These are phyloP conservation scores for Gambusia yucatana DNA, from an alignment of 2,797 vertebrate species.

Conservation along the genomic window DNA sequence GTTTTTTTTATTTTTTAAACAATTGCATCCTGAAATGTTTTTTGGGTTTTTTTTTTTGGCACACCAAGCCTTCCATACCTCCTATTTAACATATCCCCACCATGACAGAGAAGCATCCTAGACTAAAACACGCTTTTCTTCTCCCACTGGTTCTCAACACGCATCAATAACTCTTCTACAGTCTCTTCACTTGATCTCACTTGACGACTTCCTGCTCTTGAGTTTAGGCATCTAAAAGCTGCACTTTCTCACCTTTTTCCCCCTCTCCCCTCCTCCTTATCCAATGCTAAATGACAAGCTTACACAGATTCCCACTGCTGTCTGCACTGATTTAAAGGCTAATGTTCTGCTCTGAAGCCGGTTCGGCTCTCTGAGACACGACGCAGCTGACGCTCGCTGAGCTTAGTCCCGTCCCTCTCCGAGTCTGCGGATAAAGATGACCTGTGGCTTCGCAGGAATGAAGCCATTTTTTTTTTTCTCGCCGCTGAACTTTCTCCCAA, in stretches of 20 bases:
- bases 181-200: constrained; percentile 10
- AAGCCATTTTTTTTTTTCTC: constrained; percentile 8
- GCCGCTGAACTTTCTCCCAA: not conserved
- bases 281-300: constrained; percentile 2
- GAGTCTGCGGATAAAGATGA: constrained; percentile 13
- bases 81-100: not conserved
- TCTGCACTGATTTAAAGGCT: constrained; percentile 14
- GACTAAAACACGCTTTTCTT: not conserved
- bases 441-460: constrained; percentile 20
- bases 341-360: constrained; percentile 6
- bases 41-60: not conserved
- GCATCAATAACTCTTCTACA: constrained; percentile 6
- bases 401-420: constrained; percentile 2
- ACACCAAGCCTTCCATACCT: not conserved
- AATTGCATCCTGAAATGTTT: not conserved
- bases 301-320: constrained; percentile 1
- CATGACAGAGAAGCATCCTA: not conserved
- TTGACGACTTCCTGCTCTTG: constrained; percentile 14
- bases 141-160: constrained; percentile 3
- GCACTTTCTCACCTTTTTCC: constrained; percentile 11
- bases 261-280: not conserved
- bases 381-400: constrained; percentile 28
- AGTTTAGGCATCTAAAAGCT: constrained; percentile 1
- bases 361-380: constrained; percentile 9
- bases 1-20: not conserved